Percentiles rank a stretch among this genome's conserved stretches.
These are phyloP conservation scores for Crypturellus undulatus DNA, from an alignment of 2,113 vertebrate species.

Conservation along the genomic window DNA sequence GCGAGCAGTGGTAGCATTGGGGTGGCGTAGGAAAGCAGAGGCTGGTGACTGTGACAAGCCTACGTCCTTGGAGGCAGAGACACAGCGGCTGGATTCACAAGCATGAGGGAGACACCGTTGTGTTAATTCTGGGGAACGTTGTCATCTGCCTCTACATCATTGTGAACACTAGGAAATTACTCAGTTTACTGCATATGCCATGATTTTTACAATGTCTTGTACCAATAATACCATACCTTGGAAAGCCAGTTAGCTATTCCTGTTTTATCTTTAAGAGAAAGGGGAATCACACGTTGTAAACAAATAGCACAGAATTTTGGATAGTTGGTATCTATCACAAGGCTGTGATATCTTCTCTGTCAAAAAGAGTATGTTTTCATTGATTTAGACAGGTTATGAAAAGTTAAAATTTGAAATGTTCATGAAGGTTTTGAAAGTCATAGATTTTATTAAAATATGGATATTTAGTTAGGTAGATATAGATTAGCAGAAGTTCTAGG, in stretches of 20 bases:
- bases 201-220: neutral
- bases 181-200: fast-evolving
- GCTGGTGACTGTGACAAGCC: neutral
- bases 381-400: neutral
- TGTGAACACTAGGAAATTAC: neutral
- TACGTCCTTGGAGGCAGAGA: neutral
- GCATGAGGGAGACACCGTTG: neutral
- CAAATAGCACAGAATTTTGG: neutral
- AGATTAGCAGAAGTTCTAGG: neutral
- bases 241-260: fast-evolving
- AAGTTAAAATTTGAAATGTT: neutral
- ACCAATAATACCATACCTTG: neutral
- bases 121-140: neutral
- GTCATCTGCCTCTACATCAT: neutral
- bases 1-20: neutral
- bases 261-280: neutral
- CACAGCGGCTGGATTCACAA: neutral
- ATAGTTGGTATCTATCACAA: neutral
- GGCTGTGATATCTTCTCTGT: neutral
- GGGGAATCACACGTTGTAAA: neutral
- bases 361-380: neutral
- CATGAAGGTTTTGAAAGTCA: neutral
- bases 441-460: neutral
- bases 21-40: neutral
- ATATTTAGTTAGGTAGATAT: neutral